Evolutionary conservation across 2,113 vertebrate species (phyloP).

Genomic region (Balaenoptera acutorostrata): DNA sequence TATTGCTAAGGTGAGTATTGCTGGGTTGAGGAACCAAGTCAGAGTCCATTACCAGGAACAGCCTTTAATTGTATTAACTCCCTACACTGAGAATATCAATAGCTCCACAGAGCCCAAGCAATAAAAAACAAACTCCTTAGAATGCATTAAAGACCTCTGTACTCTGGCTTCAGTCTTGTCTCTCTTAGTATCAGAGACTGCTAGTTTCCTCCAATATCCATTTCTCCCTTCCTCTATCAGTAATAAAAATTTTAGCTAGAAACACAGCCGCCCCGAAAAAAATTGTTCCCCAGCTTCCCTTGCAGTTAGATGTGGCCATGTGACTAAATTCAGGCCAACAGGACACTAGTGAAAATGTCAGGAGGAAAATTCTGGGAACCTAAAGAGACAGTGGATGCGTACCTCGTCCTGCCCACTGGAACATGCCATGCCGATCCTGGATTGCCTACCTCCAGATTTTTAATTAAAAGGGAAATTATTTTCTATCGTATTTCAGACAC

Average conservation of each 20-base stretch:
- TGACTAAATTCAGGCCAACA: not conserved
- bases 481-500: slow-evolving; percentile 9
- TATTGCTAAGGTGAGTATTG: not conserved
- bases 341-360: not conserved
- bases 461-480: not conserved
- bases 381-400: not conserved
- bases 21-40: not conserved
- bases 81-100: not conserved
- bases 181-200: not conserved
- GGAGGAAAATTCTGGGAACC: not conserved
- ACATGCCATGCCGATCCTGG: not conserved
- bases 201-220: not conserved
- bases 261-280: not conserved
- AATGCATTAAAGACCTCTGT: not conserved
- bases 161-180: not conserved
- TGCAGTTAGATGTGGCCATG: not conserved
- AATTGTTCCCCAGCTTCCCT: not conserved
- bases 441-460: not conserved
- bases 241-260: not conserved
- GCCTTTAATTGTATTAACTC: not conserved
- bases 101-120: not conserved
- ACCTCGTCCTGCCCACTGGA: not conserved
- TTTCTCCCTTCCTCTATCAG: not conserved
- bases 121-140: not conserved
- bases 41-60: not conserved